Base-by-base conservation (phyloP, 2,797 vertebrate genomes). In the Gallinago stenura region DNA sequence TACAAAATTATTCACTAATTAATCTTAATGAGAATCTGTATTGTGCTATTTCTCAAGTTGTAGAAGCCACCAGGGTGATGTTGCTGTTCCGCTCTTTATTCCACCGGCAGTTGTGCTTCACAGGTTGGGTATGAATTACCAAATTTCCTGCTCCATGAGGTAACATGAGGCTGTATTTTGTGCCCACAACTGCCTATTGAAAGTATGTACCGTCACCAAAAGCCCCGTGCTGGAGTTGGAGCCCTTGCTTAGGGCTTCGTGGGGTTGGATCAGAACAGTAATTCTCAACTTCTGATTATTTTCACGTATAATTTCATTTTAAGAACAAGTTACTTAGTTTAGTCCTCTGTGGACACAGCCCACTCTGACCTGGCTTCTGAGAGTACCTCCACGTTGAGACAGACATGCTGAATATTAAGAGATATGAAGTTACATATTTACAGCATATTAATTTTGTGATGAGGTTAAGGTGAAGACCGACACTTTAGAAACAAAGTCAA, bases 391-490 rank as follows among this genome's bases (percentile, higher is more conserved):
- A 0, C 6, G 19, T 62, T 39, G 48, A 68, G n/a, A 33, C 51
- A 66, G 35, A 15, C 15, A 2, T 15, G 3, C 31, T 19, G 35
- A 48, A 48, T 66, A 30, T 46, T 79, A 48, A 76, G 43, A 68
- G 19, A 53, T 31, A 7, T 0, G 1, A 18, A n/a, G 31, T 16
- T 31, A 6, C 0, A 0, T 22, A 13, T 24, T 46, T 10, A 30
- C 5, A 45, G 8, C 15, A 24, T 31, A 13, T 39, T 35, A 20
- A 37, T 82, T 85, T 80, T 53, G 12, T 65, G 39, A 8, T 51
- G 30, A 77, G 5, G 22, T 43, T 51, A 39, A 51, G 22, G 18
- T 60, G 43, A 83, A 62, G 33, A 60, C 12, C 30, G 33, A 6
- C 39, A 12, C 12, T 85, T 84, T 2, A 16, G 28, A 79, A 93